A percentile compares a stretch with the other conserved stretches of the same genome.
Evolutionary conservation across 2,113 vertebrate species (phyloP).

Genomic region (Rhinopomastus cyanomelas): DNA sequence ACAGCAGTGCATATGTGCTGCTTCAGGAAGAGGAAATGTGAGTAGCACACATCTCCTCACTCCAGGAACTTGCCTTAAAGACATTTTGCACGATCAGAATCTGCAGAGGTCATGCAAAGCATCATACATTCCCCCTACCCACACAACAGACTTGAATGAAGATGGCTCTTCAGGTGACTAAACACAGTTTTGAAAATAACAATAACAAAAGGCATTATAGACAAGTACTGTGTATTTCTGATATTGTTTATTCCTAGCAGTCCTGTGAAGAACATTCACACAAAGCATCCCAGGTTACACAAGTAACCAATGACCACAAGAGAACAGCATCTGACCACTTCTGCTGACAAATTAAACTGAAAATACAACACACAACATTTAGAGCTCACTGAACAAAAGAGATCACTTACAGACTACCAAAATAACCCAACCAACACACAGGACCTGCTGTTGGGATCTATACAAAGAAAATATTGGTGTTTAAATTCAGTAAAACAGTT

Average conservation of each 20-base stretch:
- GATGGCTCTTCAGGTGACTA: neutral
- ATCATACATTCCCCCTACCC: fast-evolving
- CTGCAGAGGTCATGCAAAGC: neutral
- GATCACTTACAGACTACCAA: conserved; percentile 12
- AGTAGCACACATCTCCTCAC: neutral
- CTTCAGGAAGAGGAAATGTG: neutral
- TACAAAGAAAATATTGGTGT: conserved; percentile 25
- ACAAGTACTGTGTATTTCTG: neutral
- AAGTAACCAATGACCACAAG: neutral
- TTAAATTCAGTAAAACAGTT: conserved; percentile 29
- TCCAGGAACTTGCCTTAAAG: neutral
- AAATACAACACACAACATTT: neutral
- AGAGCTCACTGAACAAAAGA: conserved; percentile 31
- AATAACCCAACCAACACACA: conserved; percentile 17
- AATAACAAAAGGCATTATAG: neutral
- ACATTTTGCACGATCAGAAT: neutral
- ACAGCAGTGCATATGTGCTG: neutral
- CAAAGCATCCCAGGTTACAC: neutral
- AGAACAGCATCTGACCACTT: neutral
- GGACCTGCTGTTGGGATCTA: neutral
- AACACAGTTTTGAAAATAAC: neutral
- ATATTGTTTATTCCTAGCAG: neutral
- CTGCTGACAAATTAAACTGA: conserved; percentile 17
- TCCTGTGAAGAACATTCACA: neutral
- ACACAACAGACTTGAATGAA: neutral